Evolutionary conservation across 2,797 vertebrate species (phyloP), one percentile per base, ranked within the genome.

Genomic region (Neoniphon sammara): DNA sequence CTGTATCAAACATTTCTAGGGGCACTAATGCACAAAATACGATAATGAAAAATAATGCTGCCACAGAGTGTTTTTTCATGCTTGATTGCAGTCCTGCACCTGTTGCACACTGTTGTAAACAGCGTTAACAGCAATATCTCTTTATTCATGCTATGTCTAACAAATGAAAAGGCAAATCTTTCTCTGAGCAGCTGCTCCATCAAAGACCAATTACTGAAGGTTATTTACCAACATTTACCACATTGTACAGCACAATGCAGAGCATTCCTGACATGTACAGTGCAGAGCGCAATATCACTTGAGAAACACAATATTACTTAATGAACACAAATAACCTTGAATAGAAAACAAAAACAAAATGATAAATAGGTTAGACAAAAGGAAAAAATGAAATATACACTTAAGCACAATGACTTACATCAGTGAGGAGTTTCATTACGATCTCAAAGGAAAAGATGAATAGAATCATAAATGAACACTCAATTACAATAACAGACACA

Each of bases 11-110:
- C 62, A 66, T 68, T 81, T 78, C 55, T 50, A 20, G 53, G 47
- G 77, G 71, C 74, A 78, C 69, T 85, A 86, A 85, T 87, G 77
- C 75, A 75, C 56, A 88, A 81, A 86, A 63, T 78, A 53, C 11
- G 31, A 73, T 69, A 69, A 78, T 70, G 75, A 73, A 64, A 82
- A 34, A 75, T 55, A 49, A 80, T 64, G 67, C 54, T 55, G 31
- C 66, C 61, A 62, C 46, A 74, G 46, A 85, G 36, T 27, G 21
- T 21, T 64, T 84, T 80, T 82, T 73, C 71, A 74, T 75, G 75
- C 23, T 59, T 86, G 76, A 84, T 36, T 72, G 69, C 73, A 81
- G 56, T 42, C 15, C 25, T 59, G 63, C 77, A 87, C 78, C 84
- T 88, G 69, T 83, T 83, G 84, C 59, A 78, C 68, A 70, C 39